A percentile compares a stretch with the other conserved stretches of the same genome.
Evolutionary conservation across 2,888 invertebrate species (phyloP).

Genomic region (Euproctis similis): DNA sequence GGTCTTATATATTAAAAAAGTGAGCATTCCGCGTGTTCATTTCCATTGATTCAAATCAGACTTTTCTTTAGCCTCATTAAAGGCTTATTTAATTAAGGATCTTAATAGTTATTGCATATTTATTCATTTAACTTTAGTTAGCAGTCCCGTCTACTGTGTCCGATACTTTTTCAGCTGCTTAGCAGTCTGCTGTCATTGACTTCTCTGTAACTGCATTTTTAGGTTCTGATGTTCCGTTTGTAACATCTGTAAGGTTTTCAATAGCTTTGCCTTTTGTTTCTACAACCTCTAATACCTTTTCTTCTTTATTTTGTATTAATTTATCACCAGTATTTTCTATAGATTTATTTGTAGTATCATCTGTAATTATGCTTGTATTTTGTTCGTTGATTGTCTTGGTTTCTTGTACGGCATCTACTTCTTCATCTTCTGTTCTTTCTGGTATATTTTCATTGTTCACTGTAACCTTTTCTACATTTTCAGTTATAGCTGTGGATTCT

Average conservation of each 20-base stretch:
- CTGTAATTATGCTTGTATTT: not conserved
- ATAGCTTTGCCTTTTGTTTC: conserved; percentile 2
- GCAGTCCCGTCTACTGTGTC: no score
- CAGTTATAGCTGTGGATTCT: not conserved
- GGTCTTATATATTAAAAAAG: no score
- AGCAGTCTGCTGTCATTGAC: conserved; percentile 3
- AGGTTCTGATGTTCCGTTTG: not conserved
- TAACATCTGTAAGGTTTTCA: not conserved
- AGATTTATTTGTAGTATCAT: conserved; percentile 1
- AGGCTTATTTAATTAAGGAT: no score
- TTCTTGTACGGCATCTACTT: not conserved
- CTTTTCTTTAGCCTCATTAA: not conserved
- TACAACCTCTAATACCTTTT: conserved; percentile 3
- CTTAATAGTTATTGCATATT: no score
- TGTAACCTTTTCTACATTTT: not conserved
- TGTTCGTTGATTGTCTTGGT: not conserved
- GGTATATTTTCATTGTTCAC: not conserved
- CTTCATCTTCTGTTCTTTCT: conserved; percentile 1
- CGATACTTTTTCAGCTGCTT: conserved; percentile 11
- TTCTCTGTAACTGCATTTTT: conserved; percentile 1
- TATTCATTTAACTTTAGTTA: no score
- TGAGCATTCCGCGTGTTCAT: not conserved
- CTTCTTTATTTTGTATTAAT: no score
- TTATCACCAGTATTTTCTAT: not conserved
- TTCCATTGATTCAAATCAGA: not conserved